Conservation (phyloP, 1,140 invertebrate genomes). For the Leptinotarsa defecta region DNA sequence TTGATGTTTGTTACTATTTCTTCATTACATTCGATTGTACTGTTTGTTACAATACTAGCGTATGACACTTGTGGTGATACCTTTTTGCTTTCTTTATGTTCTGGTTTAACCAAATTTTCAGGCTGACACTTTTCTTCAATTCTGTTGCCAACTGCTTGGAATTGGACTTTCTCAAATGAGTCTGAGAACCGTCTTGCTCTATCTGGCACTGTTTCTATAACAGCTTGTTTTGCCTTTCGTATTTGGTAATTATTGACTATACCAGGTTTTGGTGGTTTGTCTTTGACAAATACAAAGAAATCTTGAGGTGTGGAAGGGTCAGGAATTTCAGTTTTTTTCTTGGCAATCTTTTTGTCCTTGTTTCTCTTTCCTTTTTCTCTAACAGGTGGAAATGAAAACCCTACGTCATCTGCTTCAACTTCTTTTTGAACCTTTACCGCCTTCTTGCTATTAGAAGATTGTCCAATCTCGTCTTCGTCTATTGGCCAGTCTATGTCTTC, state of each 20-base stretch:
- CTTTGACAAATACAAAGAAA: constrained; percentile 19
- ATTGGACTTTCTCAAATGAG: neutral
- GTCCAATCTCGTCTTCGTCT: constrained; percentile 23
- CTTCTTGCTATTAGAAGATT: too few relatives aligned
- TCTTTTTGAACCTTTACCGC: constrained; percentile 16
- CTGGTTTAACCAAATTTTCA: constrained; percentile 18
- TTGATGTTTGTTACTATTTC: too few relatives aligned
- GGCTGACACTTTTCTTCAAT: constrained; percentile 4
- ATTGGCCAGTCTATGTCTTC: constrained; percentile 2
- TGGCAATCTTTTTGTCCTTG: constrained; percentile 27
- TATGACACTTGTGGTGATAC: constrained; percentile 38
- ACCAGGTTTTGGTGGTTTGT: constrained; percentile 27
- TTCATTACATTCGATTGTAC: neutral
- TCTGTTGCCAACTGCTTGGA: neutral
- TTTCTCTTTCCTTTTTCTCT: constrained; percentile 37
- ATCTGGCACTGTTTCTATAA: neutral
- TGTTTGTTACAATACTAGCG: constrained; percentile 40
- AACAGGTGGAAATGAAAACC: constrained; percentile 36
- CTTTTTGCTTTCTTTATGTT: constrained; percentile 43
- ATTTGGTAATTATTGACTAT: constrained; percentile 40
- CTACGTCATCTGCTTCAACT: constrained; percentile 25
- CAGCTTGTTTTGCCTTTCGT: constrained; percentile 6
- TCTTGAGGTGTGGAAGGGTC: too few relatives aligned
- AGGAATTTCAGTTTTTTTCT: constrained; percentile 15
- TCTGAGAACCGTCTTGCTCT: neutral